phyloP scores from a whole-genome alignment of 2,797 vertebrate species.

The Alca torda region DNA sequence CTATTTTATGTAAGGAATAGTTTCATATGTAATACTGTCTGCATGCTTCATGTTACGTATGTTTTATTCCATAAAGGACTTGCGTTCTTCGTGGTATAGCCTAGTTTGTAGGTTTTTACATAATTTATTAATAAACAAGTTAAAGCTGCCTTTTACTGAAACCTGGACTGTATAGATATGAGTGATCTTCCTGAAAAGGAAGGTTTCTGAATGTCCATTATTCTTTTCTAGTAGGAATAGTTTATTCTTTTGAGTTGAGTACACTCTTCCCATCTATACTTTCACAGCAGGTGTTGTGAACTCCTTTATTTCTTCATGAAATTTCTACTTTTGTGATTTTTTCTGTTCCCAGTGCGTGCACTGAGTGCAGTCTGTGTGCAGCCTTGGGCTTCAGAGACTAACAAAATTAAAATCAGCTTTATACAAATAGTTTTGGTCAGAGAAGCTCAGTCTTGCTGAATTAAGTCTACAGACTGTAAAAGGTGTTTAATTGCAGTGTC shows the following conservation, averaged over 20 bases:
- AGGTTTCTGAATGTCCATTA: background rate
- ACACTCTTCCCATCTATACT: background rate
- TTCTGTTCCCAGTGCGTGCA: background rate
- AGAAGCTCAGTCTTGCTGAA: conserved; percentile 31
- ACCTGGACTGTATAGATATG: background rate
- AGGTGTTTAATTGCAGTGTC: conserved; percentile 47
- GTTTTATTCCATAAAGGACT: background rate
- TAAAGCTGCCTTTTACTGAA: background rate
- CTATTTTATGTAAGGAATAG: background rate
- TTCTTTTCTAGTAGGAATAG: background rate
- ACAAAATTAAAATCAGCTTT: conserved; percentile 44
- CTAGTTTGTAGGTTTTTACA: background rate
- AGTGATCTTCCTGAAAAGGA: background rate
- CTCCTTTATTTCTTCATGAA: background rate
- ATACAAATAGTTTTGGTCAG: conserved; percentile 38
- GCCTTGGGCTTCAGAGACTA: conserved; percentile 41
- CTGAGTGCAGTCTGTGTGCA: conserved; percentile 1
- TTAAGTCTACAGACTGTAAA: conserved; percentile 5
- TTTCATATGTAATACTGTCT: background rate
- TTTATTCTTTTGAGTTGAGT: background rate
- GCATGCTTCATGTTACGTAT: rapidly evolving
- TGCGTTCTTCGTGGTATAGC: background rate
- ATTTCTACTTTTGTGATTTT: background rate
- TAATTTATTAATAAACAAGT: background rate
- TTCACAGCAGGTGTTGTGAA: background rate